A percentile compares a stretch with the other conserved stretches of the same genome.
These are phyloP conservation scores for Anableps anableps DNA, from an alignment of 2,797 vertebrate species.

Conservation along the genomic window DNA sequence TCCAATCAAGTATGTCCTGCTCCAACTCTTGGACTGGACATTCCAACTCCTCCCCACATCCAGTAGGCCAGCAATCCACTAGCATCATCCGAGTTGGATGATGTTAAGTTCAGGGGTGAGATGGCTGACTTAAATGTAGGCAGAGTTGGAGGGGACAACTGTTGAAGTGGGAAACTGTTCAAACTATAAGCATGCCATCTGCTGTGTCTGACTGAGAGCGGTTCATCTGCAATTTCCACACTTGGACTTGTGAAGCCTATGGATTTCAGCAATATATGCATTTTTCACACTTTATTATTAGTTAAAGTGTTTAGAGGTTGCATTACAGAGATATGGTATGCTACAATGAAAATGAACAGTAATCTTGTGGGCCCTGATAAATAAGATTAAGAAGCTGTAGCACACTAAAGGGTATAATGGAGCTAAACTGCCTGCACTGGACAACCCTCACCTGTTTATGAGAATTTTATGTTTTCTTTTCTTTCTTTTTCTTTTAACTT, in stretches of 20 bases:
- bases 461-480: too few species aligned
- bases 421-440: too few species aligned
- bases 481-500: too few species aligned
- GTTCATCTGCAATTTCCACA: not conserved
- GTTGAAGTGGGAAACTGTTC: not conserved
- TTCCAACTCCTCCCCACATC: not conserved
- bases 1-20: not conserved
- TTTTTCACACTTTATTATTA: not conserved
- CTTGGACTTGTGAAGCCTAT: not conserved
- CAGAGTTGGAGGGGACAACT: not conserved
- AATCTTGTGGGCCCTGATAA: too few species aligned
- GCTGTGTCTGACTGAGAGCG: slow-evolving; percentile 2
- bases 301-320: not conserved
- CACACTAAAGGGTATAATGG: too few species aligned
- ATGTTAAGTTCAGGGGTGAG: not conserved
- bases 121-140: not conserved
- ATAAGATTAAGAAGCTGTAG: too few species aligned
- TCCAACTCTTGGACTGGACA: not conserved
- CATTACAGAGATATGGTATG: not conserved
- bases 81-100: not conserved
- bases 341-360: not conserved
- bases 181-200: not conserved
- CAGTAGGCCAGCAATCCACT: not conserved
- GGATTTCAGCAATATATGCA: not conserved
- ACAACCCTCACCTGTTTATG: too few species aligned